phyloP scores from a whole-genome alignment of 2,888 invertebrate species.

The Oscheius sp. region DNA sequence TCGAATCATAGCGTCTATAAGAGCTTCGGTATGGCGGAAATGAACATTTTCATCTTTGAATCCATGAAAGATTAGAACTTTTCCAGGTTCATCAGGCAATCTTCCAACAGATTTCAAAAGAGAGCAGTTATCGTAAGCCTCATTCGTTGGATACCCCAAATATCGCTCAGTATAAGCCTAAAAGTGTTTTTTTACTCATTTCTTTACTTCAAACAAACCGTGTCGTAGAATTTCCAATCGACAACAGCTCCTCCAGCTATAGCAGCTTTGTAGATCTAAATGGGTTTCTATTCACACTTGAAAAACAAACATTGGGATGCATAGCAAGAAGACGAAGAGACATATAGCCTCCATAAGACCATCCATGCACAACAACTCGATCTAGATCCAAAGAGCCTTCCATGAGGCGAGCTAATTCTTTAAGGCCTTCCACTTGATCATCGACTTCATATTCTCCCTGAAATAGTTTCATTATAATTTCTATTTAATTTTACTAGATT shows the following conservation, averaged over 20 bases:
- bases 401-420: constrained; percentile 77
- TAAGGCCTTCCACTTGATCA: constrained; percentile 93
- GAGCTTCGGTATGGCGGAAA: constrained; percentile 90
- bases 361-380: constrained; percentile 93
- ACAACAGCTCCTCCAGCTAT: constrained; percentile 97
- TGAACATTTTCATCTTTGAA: constrained; percentile 95
- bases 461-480: background rate
- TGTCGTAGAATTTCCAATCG: constrained; percentile 95
- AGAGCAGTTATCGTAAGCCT: constrained; percentile 78
- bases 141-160: constrained; percentile 69
- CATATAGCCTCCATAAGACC: constrained; percentile 98
- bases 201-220: too few relatives aligned
- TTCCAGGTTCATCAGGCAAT: constrained; percentile 82
- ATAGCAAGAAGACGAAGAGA: constrained; percentile 92
- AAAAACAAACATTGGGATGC: constrained; percentile 80
- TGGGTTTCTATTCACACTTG: constrained; percentile 57
- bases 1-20: constrained; percentile 87
- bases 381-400: constrained; percentile 78
- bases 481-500: constrained; percentile 71
- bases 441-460: constrained; percentile 88
- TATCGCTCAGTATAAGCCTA: constrained; percentile 90
- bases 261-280: constrained; percentile 74
- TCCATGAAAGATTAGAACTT: constrained; percentile 93
- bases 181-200: too few relatives aligned
- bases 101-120: constrained; percentile 84